Base-by-base conservation (phyloP, 2,113 vertebrate species). In the Phaethon lepturus region DNA sequence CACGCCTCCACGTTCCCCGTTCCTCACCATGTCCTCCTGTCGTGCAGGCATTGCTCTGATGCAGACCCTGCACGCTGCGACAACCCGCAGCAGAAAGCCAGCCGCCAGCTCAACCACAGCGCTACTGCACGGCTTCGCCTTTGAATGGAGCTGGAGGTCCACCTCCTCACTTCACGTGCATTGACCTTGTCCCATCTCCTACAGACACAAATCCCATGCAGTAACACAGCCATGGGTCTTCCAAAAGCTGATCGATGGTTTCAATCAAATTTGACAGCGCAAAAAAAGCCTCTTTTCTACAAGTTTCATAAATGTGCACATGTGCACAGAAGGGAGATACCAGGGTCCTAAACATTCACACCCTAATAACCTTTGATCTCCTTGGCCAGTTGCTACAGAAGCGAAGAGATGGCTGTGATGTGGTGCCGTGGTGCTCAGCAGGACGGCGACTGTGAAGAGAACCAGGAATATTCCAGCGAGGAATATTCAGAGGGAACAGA, bases 21-120 rank as follows among this genome's bases (percentile, higher is more conserved):
- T 55, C 10, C 24, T 68, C 68, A 18, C 49, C n/a, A 7, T 28
- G 44, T 40, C 67, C 58, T 53, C 52, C 33, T 8, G 2, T 2
- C 0, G 1, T 1, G 5, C n/a, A 53, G 71, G 72, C 47, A 7
- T 7, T 26, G 68, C 59, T 47, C 20, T 3, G 10, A 1, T 6
- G 20, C 47, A 55, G 44, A 10, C 12, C 16, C 44, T 10, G 23
- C 11, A 1, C 4, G 6, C 50, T 2, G 1, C 0, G 1, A 8
- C 20, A 28, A 33, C 14, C 35, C 7, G 9, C 29, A 56, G 55
- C 49, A n/a, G 66, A 79, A 29, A 58, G 13, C 17, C 91, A 74
- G 14, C 4, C 52, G 59, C 29, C 31, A n/a, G 55, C 47, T 25
- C 77, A 40, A 7, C 2, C 24, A 1, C 59, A 33, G 53, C 6